A percentile compares a stretch with the other conserved stretches of the same genome.
Conservation (phyloP, 2,888 invertebrate genomes). For the Andrena minutula region DNA sequence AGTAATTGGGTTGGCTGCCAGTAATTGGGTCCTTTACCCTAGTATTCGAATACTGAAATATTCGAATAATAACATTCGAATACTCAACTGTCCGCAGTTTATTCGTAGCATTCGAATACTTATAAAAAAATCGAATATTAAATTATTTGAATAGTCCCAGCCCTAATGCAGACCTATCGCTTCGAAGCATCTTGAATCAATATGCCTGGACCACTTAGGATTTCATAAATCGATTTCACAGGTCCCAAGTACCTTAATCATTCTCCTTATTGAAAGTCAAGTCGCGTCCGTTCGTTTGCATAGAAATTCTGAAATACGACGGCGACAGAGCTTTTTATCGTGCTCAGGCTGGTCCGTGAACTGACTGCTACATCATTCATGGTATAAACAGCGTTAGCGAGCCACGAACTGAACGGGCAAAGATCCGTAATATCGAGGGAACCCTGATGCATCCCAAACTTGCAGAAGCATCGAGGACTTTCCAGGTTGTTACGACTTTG, state of each 20-base stretch:
- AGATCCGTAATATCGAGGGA: constrained; percentile 62
- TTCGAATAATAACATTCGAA: too few relatives aligned
- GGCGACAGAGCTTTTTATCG: constrained; percentile 60
- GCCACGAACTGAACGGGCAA: constrained; percentile 49
- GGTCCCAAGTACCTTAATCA: constrained; percentile 48
- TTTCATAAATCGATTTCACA: neutral
- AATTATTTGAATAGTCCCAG: too few relatives aligned
- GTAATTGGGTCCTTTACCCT: too few relatives aligned
- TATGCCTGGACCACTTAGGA: neutral
- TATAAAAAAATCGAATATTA: too few relatives aligned
- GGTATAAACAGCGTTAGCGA: constrained; percentile 63
- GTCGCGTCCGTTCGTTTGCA: constrained; percentile 50
- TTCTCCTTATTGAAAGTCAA: constrained; percentile 37
- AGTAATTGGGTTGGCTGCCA: too few relatives aligned
- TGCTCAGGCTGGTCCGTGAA: constrained; percentile 39
- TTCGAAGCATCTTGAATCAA: neutral
- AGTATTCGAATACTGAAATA: too few relatives aligned
- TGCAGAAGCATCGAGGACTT: constrained; percentile 40
- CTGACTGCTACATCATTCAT: constrained; percentile 68
- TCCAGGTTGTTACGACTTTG: constrained; percentile 40
- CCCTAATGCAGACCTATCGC: too few relatives aligned
- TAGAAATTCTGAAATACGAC: constrained; percentile 47
- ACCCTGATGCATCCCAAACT: constrained; percentile 45
- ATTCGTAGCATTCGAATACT: too few relatives aligned
- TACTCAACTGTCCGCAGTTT: too few relatives aligned